A percentile compares a stretch with the other conserved stretches of the same genome.
phyloP scores from a whole-genome alignment of 2,888 invertebrate genomes.

The Zhuqinia jingwanae region DNA sequence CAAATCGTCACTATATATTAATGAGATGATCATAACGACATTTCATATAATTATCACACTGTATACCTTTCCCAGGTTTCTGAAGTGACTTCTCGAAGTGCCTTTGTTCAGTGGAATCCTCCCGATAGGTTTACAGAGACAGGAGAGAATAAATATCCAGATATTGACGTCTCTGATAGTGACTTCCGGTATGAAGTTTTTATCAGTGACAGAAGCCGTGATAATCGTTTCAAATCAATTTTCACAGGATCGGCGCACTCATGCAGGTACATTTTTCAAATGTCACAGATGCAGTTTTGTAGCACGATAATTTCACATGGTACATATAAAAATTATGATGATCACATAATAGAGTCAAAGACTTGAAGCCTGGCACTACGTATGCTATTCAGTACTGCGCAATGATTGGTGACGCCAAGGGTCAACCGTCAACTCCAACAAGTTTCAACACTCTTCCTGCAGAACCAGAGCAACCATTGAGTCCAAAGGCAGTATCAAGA shows the following conservation, averaged over 20 bases:
- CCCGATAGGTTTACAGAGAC: conserved; percentile 83
- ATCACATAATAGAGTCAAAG: conserved; percentile 88
- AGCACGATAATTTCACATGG: too few species aligned
- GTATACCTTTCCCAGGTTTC: conserved; percentile 87
- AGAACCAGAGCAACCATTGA: conserved; percentile 87
- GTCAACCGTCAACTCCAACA: conserved; percentile 88
- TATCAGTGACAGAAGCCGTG: conserved; percentile 88
- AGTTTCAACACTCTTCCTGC: conserved; percentile 91
- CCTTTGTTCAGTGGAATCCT: conserved; percentile 91
- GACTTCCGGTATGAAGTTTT: conserved; percentile 91
- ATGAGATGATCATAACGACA: too few species aligned
- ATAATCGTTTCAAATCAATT: conserved; percentile 92
- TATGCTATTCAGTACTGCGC: conserved; percentile 92
- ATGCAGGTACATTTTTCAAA: conserved; percentile 84
- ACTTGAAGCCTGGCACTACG: conserved; percentile 88
- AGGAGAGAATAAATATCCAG: conserved; percentile 82
- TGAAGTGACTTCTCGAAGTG: conserved; percentile 91
- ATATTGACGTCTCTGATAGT: conserved; percentile 84
- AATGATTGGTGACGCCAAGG: conserved; percentile 88
- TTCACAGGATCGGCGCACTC: conserved; percentile 89
- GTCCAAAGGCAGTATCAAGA: conserved; percentile 74
- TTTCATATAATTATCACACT: too few species aligned
- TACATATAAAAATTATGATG: too few species aligned
- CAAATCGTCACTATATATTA: too few species aligned
- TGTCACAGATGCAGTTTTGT: too few species aligned